Percentiles rank a stretch among this genome's conserved stretches.
These are phyloP conservation scores for Drosophila tanythrix DNA, from an alignment of 2,888 invertebrate species.

Conservation along the genomic window DNA sequence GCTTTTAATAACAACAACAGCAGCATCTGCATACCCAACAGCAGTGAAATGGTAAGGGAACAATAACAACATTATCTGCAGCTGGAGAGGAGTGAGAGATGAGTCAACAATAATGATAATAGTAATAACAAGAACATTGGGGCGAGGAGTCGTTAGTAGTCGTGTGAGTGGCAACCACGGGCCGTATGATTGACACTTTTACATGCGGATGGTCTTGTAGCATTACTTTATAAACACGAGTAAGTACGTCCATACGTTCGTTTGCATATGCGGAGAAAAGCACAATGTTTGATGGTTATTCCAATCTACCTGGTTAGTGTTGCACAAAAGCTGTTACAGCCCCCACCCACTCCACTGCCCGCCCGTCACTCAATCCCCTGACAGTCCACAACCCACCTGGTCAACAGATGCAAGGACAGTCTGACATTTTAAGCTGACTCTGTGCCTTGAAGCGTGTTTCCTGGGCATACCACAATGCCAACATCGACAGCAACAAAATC, in stretches of 20 bases:
- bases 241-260: background rate
- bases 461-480: background rate
- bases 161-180: background rate
- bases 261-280: constrained; percentile 13
- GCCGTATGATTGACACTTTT: constrained; percentile 35
- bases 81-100: constrained; percentile 10
- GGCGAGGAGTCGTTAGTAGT: constrained; percentile 7
- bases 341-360: background rate
- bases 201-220: background rate
- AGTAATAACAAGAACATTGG: constrained; percentile 21
- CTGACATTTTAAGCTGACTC: constrained; percentile 36
- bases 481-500: constrained; percentile 1
- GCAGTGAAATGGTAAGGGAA: constrained; percentile 16
- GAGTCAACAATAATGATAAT: constrained; percentile 35
- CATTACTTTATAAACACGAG: background rate
- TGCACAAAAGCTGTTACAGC: constrained; percentile 10
- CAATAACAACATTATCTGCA: constrained; percentile 33
- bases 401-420: constrained; percentile 4
- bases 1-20: constrained; percentile 26
- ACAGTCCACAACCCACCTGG: constrained; percentile 8
- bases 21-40: constrained; percentile 19
- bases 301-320: constrained; percentile 5
- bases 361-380: background rate
- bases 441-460: constrained; percentile 26
- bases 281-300: constrained; percentile 5